Percentiles rank a stretch among this genome's conserved stretches.
Evolutionary conservation across 2,888 invertebrate species (phyloP).

Genomic region (Ypsolopha scabrella): DNA sequence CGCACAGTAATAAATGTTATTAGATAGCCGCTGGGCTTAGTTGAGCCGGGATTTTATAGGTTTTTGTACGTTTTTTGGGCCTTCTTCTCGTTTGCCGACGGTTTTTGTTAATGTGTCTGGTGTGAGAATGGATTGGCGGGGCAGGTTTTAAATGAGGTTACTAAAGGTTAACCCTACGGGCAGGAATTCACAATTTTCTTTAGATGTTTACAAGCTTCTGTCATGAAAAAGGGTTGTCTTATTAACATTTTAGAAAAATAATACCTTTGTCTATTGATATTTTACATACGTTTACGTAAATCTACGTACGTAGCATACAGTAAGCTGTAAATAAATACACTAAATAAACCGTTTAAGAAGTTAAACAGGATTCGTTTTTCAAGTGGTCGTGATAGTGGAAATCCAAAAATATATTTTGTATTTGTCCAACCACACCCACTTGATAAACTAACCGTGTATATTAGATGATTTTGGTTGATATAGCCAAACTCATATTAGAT

Average conservation of each 20-base stretch:
- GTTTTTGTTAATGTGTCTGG: slow-evolving; percentile 68
- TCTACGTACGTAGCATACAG: background rate
- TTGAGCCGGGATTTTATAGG: slow-evolving; percentile 43
- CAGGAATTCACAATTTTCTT: background rate
- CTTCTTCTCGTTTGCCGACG: slow-evolving; percentile 40
- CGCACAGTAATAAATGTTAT: slow-evolving; percentile 67
- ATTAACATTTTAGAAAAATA: no score
- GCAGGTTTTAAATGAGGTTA: slow-evolving; percentile 37
- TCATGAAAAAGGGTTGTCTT: no score
- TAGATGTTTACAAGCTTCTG: no score
- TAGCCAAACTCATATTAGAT: no score
- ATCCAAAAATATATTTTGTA: no score
- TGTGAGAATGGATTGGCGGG: slow-evolving; percentile 54
- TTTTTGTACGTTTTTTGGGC: slow-evolving; percentile 49
- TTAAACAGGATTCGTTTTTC: no score
- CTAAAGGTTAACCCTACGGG: slow-evolving; percentile 16
- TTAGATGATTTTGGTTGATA: no score
- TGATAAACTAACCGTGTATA: no score
- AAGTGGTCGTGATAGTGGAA: no score
- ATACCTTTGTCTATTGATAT: background rate
- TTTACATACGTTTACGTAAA: background rate
- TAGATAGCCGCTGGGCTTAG: slow-evolving; percentile 69
- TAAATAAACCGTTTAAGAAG: no score
- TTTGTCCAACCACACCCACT: no score
- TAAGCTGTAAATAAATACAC: background rate